Evolutionary conservation across 1,140 invertebrate genomes (phyloP).

Genomic region (Drosophila kikkawai): DNA sequence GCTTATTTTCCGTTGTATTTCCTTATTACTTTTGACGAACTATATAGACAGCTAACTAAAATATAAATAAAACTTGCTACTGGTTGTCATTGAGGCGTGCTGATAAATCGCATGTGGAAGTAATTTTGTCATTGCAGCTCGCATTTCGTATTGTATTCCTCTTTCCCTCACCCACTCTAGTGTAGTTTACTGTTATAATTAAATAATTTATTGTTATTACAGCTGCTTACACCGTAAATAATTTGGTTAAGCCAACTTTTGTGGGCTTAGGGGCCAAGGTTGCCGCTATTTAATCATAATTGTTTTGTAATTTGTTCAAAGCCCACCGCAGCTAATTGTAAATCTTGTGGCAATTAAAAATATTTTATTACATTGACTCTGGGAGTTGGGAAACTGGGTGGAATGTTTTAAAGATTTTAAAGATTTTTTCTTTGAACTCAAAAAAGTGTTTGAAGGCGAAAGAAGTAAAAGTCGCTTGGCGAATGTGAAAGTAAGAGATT

Average conservation of each 20-base stretch:
- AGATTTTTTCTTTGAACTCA: neutral
- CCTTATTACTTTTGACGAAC: slow-evolving; percentile 3
- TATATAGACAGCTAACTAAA: slow-evolving; percentile 19
- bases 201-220: slow-evolving; percentile 13
- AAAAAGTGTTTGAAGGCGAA: neutral
- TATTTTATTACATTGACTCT: slow-evolving; percentile 21
- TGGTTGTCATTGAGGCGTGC: slow-evolving; percentile 46
- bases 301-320: slow-evolving; percentile 25
- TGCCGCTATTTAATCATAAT: slow-evolving; percentile 20
- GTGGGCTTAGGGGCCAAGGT: slow-evolving; percentile 19
- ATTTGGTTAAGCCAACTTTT: slow-evolving; percentile 4
- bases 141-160: slow-evolving; percentile 14
- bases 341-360: slow-evolving; percentile 11
- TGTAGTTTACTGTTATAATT: slow-evolving; percentile 51
- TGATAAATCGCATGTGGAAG: slow-evolving; percentile 61
- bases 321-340: slow-evolving; percentile 25
- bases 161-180: neutral
- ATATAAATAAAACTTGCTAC: slow-evolving; percentile 32
- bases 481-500: slow-evolving; percentile 11
- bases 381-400: neutral
- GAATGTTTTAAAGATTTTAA: slow-evolving; percentile 7
- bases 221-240: neutral
- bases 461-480: slow-evolving; percentile 29
- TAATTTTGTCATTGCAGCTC: slow-evolving; percentile 37
- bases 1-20: neutral